Base-by-base conservation (phyloP, 2,888 invertebrate genomes). In the Nycteola revayana region DNA sequence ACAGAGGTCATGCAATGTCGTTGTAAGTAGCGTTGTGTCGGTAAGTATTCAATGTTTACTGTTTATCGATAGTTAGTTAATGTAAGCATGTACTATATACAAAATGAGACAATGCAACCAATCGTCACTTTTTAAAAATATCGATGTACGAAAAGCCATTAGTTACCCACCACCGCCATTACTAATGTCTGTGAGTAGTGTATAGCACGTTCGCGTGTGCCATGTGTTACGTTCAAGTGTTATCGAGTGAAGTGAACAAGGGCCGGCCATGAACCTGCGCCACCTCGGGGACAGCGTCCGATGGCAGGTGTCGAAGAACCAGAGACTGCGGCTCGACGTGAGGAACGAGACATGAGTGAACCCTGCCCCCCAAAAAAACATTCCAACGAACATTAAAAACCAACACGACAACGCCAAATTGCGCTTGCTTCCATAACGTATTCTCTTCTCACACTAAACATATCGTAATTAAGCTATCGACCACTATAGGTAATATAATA, bases 201-300 rank as follows among this genome's bases (percentile, higher is more conserved):
- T 53, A 44, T 40, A 61, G 55, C 50, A 36, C 25, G 42, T 49
- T 44, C 47, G 43, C 45, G 44, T 42, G 54, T 55, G 54, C 5
- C 55, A 81, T 86, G 84, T 75, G 66, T 66, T 61, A 48, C 61
- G 64, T 52, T 49, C 62, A 67, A 75, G 82, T 86, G 81, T 84
- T 78, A 67, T 70, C 64, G 52, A 68, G 75, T 75, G 67, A 73
- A 83, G 85, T 86, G 81, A 76, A 57, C 71, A 72, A 81, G 75
- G 85, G 84, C 77, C 80, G 86, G 88, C 88, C 87, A 88, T 88
- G 88, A 88, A 79, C 77, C 74, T 76, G 71, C 72, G 78, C 75
- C 69, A 80, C 50, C 71, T 73, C 53, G 66, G 61, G 65, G 68
- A 73, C 67, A 75, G 74, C 63, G 83, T 75, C 68, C 72, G 86